Conservation (phyloP, 2,888 invertebrate genomes). For the Andrena minutula region DNA sequence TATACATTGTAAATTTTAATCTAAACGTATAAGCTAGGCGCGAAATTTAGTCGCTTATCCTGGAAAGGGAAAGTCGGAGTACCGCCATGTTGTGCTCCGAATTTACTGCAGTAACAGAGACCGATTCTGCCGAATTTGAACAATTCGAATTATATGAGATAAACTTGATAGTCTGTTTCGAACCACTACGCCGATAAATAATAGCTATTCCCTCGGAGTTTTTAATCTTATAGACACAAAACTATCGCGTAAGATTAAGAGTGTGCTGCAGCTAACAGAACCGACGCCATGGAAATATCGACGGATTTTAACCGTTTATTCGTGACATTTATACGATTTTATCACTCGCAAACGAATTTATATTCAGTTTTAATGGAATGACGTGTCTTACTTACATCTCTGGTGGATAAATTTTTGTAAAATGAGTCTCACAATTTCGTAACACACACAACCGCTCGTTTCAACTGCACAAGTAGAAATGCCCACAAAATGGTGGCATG, state of each 20-base stretch:
- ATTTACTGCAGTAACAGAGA: constrained; percentile 34
- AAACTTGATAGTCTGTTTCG: background rate
- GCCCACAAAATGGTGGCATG: constrained; percentile 73
- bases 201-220: background rate
- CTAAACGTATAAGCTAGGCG: background rate
- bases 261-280: constrained; percentile 25
- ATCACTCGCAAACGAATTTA: background rate
- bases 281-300: constrained; percentile 59
- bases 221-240: background rate
- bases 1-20: background rate
- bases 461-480: constrained; percentile 76
- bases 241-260: background rate
- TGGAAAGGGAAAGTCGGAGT: constrained; percentile 50
- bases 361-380: constrained; percentile 22
- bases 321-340: background rate
- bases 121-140: constrained; percentile 2
- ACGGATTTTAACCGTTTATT: constrained; percentile 10
- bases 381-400: constrained; percentile 48
- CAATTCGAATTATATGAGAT: background rate
- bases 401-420: constrained; percentile 9
- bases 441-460: constrained; percentile 60
- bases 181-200: background rate
- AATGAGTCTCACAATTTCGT: constrained; percentile 5
- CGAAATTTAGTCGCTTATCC: constrained; percentile 9
- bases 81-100: constrained; percentile 63